Evolutionary conservation across 1,140 invertebrate genomes (phyloP).

Genomic region (Globodera ellingtonae): DNA sequence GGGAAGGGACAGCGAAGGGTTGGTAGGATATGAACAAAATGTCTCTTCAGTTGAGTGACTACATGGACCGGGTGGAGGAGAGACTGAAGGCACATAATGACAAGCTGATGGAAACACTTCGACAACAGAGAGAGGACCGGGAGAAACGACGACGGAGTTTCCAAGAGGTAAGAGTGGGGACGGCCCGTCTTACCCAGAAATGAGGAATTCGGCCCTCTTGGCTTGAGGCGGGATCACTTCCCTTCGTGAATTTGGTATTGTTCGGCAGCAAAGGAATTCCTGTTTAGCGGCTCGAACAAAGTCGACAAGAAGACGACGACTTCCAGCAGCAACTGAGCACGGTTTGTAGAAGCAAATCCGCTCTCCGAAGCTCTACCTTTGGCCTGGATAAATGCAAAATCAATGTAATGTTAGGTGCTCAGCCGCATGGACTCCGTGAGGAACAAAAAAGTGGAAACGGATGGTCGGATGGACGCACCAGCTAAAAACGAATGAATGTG

Average conservation of each 20-base stretch:
- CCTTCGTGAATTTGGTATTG: not conserved
- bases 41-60: conserved; percentile 37
- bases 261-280: no score
- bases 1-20: not conserved
- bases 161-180: conserved; percentile 40
- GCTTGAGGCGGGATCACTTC: not conserved
- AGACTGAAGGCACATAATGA: conserved; percentile 49
- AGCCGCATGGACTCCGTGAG: not conserved
- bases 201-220: not conserved
- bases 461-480: not conserved
- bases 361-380: no score
- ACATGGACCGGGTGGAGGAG: conserved; percentile 54
- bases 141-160: conserved; percentile 57
- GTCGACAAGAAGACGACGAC: conserved; percentile 50
- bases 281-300: conserved; percentile 50
- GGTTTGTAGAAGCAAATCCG: not conserved
- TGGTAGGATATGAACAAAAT: not conserved
- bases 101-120: conserved; percentile 46
- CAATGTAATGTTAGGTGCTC: not conserved
- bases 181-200: not conserved
- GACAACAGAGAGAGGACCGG: conserved; percentile 52
- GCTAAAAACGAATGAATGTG: no score
- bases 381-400: not conserved
- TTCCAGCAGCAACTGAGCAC: conserved; percentile 49
- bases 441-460: not conserved